phyloP scores from a whole-genome alignment of 2,888 invertebrate genomes.

The Pinctada fucata region DNA sequence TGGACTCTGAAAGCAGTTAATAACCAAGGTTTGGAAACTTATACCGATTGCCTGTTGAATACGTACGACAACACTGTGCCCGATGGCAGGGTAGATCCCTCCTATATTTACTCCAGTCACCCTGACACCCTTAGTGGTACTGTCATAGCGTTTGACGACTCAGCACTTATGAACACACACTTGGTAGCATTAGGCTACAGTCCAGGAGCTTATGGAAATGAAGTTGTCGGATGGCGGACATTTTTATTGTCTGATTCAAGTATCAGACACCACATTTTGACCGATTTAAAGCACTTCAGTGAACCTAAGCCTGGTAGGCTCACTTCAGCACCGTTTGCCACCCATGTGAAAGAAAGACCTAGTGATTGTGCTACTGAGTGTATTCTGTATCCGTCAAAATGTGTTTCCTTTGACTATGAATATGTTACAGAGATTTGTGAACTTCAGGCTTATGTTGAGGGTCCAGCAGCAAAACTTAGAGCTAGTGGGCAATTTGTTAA shows the following conservation, averaged over 20 bases:
- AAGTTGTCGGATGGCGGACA: slow-evolving; percentile 26
- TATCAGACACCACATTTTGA: slow-evolving; percentile 8
- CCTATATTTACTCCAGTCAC: slow-evolving; percentile 42
- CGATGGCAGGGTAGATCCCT: slow-evolving; percentile 46
- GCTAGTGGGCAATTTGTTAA: slow-evolving; percentile 36
- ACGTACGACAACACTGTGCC: slow-evolving; percentile 53
- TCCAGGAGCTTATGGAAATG: slow-evolving; percentile 31
- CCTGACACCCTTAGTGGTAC: slow-evolving; percentile 39
- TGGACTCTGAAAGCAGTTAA: slow-evolving; percentile 49
- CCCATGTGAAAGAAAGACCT: slow-evolving; percentile 15
- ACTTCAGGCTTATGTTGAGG: slow-evolving; percentile 39
- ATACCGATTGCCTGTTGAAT: slow-evolving; percentile 36
- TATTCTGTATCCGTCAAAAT: slow-evolving; percentile 31
- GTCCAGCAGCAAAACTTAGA: slow-evolving; percentile 29
- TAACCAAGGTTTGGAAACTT: slow-evolving; percentile 40
- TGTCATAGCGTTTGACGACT: slow-evolving; percentile 44
- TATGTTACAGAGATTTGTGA: slow-evolving; percentile 38
- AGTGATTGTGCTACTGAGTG: slow-evolving; percentile 41
- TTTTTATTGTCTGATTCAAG: slow-evolving; percentile 13
- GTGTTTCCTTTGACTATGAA: slow-evolving; percentile 48
- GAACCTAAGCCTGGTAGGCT: slow-evolving; percentile 35
- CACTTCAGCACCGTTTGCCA: slow-evolving; percentile 24
- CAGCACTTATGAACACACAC: slow-evolving; percentile 21
- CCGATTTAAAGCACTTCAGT: slow-evolving; percentile 38
- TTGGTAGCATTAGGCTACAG: slow-evolving; percentile 36